phyloP scores from a whole-genome alignment of 92 coral and sea anemone species.

The Siderastrea radians region DNA sequence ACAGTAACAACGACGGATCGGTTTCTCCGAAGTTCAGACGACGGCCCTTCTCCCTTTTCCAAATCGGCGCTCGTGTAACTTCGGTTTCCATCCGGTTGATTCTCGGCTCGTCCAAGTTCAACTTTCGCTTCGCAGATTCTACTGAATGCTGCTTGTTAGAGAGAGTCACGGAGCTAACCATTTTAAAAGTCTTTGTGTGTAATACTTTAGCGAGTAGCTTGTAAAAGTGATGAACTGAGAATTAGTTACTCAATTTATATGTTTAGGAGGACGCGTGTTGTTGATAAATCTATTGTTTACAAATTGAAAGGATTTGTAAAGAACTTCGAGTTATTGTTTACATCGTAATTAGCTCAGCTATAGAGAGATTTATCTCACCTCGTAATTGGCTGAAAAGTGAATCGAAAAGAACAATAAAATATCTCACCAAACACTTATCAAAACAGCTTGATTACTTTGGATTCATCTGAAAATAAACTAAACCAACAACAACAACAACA shows the following conservation, averaged over 20 bases:
- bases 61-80: neutral
- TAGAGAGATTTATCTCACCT: constrained; percentile 23
- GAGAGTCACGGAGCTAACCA: neutral
- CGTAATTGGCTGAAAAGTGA: constrained; percentile 11
- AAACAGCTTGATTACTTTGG: neutral
- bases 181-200: neutral
- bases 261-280: neutral
- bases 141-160: neutral
- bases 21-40: constrained; percentile 30
- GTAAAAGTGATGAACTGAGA: neutral
- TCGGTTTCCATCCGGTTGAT: neutral
- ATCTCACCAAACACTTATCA: neutral
- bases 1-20: neutral
- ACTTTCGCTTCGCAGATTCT: constrained; percentile 18
- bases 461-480: neutral
- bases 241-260: neutral
- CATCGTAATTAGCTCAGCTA: neutral
- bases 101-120: constrained; percentile 25
- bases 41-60: neutral
- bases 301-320: constrained; percentile 27
- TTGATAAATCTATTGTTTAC: constrained; percentile 6
- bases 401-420: constrained; percentile 3
- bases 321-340: neutral
- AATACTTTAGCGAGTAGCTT: neutral
- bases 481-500: neutral